phyloP scores from a whole-genome alignment of 2,888 invertebrate genomes.

The Hymenopus coronatus region DNA sequence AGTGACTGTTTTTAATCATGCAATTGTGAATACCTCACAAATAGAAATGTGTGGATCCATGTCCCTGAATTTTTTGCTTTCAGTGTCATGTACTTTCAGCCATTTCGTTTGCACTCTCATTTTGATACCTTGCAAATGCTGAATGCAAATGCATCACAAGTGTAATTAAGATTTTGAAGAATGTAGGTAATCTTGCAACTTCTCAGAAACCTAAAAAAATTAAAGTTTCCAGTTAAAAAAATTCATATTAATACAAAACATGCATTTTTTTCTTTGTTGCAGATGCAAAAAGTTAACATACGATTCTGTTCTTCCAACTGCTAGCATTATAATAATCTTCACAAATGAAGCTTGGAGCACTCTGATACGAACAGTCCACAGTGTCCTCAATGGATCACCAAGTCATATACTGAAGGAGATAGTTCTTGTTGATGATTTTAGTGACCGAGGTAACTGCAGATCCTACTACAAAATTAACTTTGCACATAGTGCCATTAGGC shows the following conservation, averaged over 20 bases:
- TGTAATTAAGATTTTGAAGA: too few relatives aligned
- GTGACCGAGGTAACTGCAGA: slow-evolving; percentile 61
- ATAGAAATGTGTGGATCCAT: too few relatives aligned
- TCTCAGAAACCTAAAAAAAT: too few relatives aligned
- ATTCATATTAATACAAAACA: background rate
- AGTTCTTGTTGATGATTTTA: slow-evolving; percentile 92
- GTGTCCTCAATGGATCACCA: slow-evolving; percentile 76
- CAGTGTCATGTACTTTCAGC: too few relatives aligned
- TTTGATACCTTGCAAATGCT: too few relatives aligned
- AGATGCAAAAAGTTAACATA: slow-evolving; percentile 62
- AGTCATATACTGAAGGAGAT: slow-evolving; percentile 79
- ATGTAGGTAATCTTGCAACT: too few relatives aligned
- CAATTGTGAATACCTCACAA: too few relatives aligned
- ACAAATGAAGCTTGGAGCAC: slow-evolving; percentile 89
- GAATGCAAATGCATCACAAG: too few relatives aligned
- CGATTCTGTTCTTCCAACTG: slow-evolving; percentile 64
- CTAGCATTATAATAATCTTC: slow-evolving; percentile 82
- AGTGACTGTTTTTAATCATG: too few relatives aligned
- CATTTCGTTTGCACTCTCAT: too few relatives aligned
- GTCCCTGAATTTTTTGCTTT: too few relatives aligned
- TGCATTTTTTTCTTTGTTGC: slow-evolving; percentile 34
- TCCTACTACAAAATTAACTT: background rate
- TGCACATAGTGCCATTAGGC: too few relatives aligned
- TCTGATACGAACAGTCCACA: slow-evolving; percentile 80
- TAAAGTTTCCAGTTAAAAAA: background rate